Evolutionary conservation across 2,888 invertebrate genomes (phyloP).

Genomic region (Sthenelais limicola): DNA sequence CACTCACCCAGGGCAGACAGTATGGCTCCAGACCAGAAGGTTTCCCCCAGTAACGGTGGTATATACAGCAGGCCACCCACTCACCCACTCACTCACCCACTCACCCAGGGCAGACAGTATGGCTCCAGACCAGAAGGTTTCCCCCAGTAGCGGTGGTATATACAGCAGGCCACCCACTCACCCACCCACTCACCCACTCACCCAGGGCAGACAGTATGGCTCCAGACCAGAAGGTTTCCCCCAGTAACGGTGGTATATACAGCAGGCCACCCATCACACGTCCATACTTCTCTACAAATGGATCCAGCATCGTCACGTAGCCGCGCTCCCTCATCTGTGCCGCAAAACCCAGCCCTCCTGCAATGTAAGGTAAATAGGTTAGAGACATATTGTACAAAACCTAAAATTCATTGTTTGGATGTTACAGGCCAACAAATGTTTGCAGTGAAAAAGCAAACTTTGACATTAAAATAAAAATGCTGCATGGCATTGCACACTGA

Average conservation of each 20-base stretch:
- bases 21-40: background rate
- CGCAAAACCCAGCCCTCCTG: slow-evolving; percentile 62
- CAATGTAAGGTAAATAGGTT: background rate
- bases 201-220: slow-evolving; percentile 67
- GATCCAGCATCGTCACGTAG: slow-evolving; percentile 67
- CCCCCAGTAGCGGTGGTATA: background rate
- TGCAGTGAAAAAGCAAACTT: background rate
- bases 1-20: background rate
- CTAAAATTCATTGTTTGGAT: background rate
- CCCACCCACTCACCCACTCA: no score
- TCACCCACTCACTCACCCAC: background rate
- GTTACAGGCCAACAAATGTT: background rate
- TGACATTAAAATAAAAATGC: background rate
- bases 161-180: no score
- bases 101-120: background rate
- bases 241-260: slow-evolving; percentile 63
- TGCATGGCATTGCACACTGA: no score
- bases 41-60: background rate
- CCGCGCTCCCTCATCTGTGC: slow-evolving; percentile 59
- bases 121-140: background rate
- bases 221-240: slow-evolving; percentile 67
- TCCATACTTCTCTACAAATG: slow-evolving; percentile 63
- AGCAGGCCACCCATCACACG: slow-evolving; percentile 60
- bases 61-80: no score
- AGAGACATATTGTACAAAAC: no score